phyloP scores from a whole-genome alignment of 2,113 vertebrate species.

The Seriola quinqueradiata region DNA sequence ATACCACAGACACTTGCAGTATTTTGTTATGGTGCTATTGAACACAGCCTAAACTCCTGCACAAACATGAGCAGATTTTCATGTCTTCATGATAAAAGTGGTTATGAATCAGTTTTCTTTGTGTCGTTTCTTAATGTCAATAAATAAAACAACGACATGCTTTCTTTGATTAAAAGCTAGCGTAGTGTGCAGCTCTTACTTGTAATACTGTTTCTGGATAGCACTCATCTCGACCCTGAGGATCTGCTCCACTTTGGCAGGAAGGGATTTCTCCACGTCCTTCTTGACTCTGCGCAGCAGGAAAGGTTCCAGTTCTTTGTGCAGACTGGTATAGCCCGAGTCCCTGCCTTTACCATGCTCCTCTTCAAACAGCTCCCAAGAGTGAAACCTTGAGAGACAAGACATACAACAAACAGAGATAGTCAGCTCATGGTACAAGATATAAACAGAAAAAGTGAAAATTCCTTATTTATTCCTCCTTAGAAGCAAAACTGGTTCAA shows the following conservation, averaged over 20 bases:
- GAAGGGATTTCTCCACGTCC: slow-evolving; percentile 98
- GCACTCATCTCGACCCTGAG: slow-evolving; percentile 98
- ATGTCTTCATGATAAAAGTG: too few species aligned
- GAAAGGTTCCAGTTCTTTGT: slow-evolving; percentile 98
- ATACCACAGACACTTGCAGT: too few species aligned
- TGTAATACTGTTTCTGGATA: slow-evolving; percentile 99
- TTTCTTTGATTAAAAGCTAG: not conserved
- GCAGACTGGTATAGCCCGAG: slow-evolving; percentile 96
- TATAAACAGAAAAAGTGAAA: too few species aligned
- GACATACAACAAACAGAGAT: not conserved
- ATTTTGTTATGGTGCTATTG: too few species aligned
- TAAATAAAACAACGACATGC: not conserved
- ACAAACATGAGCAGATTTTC: too few species aligned
- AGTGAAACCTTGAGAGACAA: slow-evolving; percentile 89
- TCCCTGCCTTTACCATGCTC: slow-evolving; percentile 98
- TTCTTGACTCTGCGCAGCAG: slow-evolving; percentile 97
- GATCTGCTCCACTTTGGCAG: slow-evolving; percentile 99
- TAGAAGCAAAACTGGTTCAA: not conserved
- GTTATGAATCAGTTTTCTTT: too few species aligned
- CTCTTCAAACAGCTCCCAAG: slow-evolving; percentile 98
- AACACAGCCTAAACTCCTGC: too few species aligned
- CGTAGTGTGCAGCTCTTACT: slow-evolving; percentile 84
- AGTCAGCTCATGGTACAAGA: not conserved
- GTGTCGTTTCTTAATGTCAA: not conserved
- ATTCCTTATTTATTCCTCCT: not conserved